phyloP scores from a whole-genome alignment of 2,888 invertebrate genomes.

The Dione vanillae region DNA sequence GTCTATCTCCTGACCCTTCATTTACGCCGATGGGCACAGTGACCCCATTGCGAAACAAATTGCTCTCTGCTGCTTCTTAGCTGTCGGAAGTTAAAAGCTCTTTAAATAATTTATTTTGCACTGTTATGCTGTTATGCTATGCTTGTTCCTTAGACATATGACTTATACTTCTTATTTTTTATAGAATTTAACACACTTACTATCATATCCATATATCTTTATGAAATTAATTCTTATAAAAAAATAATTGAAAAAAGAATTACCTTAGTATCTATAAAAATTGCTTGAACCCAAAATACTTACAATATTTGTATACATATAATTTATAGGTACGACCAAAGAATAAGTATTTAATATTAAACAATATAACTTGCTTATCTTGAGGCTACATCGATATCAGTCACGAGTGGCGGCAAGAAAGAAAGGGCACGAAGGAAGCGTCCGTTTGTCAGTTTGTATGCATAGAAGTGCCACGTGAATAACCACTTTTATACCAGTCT shows the following conservation, averaged over 20 bases:
- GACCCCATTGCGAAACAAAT: slow-evolving; percentile 77
- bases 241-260: background rate
- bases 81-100: slow-evolving; percentile 56
- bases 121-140: background rate
- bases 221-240: background rate
- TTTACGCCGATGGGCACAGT: slow-evolving; percentile 74
- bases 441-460: slow-evolving; percentile 63
- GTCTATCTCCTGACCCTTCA: slow-evolving; percentile 76
- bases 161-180: background rate
- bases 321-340: slow-evolving; percentile 39
- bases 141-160: background rate
- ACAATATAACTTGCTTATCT: slow-evolving; percentile 66
- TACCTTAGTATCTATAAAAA: background rate
- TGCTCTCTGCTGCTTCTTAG: slow-evolving; percentile 62
- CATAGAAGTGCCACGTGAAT: slow-evolving; percentile 59
- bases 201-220: background rate
- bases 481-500: slow-evolving; percentile 48
- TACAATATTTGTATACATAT: slow-evolving; percentile 1
- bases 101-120: slow-evolving; percentile 46
- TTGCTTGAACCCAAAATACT: background rate
- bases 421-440: slow-evolving; percentile 63
- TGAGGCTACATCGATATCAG: slow-evolving; percentile 67
- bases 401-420: slow-evolving; percentile 73
- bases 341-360: slow-evolving; percentile 48
- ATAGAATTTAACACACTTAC: background rate